Percentiles rank a stretch among this genome's conserved stretches.
Evolutionary conservation across 2,888 invertebrate genomes (phyloP).

Genomic region (Hydriomena furcata): DNA sequence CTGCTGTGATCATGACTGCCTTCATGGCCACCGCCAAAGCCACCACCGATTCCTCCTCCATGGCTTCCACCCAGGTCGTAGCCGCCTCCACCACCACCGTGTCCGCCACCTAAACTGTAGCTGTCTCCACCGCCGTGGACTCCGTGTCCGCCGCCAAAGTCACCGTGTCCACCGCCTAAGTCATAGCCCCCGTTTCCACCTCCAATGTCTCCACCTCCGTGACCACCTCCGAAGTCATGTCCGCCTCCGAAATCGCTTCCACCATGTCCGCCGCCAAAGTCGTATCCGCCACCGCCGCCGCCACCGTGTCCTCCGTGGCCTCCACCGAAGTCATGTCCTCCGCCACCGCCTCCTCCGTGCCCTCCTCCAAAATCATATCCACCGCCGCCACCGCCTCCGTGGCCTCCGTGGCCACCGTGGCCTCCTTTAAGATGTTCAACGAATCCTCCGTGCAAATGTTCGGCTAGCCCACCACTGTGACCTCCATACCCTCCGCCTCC

Average conservation of each 20-base stretch:
- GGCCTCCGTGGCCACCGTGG: slow-evolving; percentile 38
- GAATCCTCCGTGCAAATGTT: slow-evolving; percentile 58
- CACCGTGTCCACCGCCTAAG: too few relatives aligned
- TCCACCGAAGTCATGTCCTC: slow-evolving; percentile 35
- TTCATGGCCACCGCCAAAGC: too few relatives aligned
- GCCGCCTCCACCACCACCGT: slow-evolving; percentile 46
- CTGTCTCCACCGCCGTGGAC: slow-evolving; percentile 42
- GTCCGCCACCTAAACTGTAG: slow-evolving; percentile 42
- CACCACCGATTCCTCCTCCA: slow-evolving; percentile 36
- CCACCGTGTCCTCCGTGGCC: slow-evolving; percentile 44
- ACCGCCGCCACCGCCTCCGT: slow-evolving; percentile 58
- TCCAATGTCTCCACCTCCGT: slow-evolving; percentile 49
- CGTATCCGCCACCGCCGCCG: slow-evolving; percentile 36
- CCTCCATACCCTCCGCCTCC: slow-evolving; percentile 41
- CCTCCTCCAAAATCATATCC: too few relatives aligned
- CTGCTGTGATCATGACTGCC: slow-evolving; percentile 55
- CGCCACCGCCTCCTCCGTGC: too few relatives aligned
- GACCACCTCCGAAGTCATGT: slow-evolving; percentile 40
- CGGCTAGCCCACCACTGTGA: slow-evolving; percentile 48
- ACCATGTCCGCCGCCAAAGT: slow-evolving; percentile 49
- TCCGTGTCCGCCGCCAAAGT: slow-evolving; percentile 19
- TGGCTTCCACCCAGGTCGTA: slow-evolving; percentile 44
- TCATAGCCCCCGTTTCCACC: slow-evolving; percentile 48
- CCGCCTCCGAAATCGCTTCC: slow-evolving; percentile 44
- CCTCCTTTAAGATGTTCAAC: slow-evolving; percentile 40